Base-by-base conservation (phyloP, 2,113 vertebrate genomes). In the Mobula birostris region DNA sequence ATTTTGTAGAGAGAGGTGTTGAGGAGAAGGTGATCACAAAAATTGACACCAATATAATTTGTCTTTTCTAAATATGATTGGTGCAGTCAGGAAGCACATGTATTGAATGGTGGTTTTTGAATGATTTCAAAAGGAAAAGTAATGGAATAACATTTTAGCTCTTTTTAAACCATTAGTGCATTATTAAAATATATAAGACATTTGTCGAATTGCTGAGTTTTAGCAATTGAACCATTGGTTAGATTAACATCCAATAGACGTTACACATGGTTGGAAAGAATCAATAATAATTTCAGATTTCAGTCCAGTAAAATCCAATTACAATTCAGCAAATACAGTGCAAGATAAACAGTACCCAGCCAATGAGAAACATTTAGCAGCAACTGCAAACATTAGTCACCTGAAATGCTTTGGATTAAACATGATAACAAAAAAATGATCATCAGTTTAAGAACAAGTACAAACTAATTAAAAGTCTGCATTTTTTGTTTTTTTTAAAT, bases 261-360 rank as follows among this genome's bases (percentile, higher is more conserved):
- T 90, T 90, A 90, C 61, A 93, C 90, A 93, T 48, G 70, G 27
- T 48, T 76, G 36, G 91, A 56, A 93, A 48, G 68, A 93, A 74
- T 74, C 70, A 93, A 93, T 93, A 76, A 93, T 74, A 74, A 74
- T 93, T 93, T 93, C 70, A 40, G 40, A 74, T 74, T 93, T 93
- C 40, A 56, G 68, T 48, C 40, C 19, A 76, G 91, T 40, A 93
- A 72, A 93, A 76, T 74, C 91, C 24, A 93, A 93, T 76, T 93
- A 56, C 27, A 74, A 48, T 93, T 48, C 70, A 76, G 68, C 70
- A 93, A 93, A 56, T 56, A 48, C 24, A 21, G 40, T 74, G 40
- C 36, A 48, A 74, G 90, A 74, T 70, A 93, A 93, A 93, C 70
- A 48, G 32, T 68, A 93, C 48, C 70, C 68, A 93, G 56, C 91